Base-by-base conservation (phyloP, 2,888 invertebrate species). In the Acanthopleura granulata region DNA sequence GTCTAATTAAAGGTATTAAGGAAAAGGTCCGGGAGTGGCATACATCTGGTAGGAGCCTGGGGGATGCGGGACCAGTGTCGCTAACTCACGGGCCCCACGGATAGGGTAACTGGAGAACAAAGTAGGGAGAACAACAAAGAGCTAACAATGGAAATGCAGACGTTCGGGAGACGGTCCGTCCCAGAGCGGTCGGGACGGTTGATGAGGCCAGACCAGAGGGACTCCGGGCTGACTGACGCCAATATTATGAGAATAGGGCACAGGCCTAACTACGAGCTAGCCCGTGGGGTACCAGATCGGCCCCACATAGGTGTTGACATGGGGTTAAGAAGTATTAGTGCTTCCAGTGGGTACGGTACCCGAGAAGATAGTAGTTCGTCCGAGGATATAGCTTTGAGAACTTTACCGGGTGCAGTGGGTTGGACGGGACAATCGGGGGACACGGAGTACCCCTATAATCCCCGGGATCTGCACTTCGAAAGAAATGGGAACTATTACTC, bases 61-160 rank as follows among this genome's bases (percentile, higher is more conserved):
- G 40, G 40, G 40, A 40, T 40, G 40, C 40, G 40, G 40, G 40
- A 40, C 40, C 4, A 40, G 4, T 3, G 40, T 6, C 40, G 40
- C 40, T 40, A 40, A 40, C 40, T 40, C 40, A 40, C 40, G 9
- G 40, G 40, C 40, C 40, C 40, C 40, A 40, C 40, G 4, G 40
- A 40, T 40, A 40, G 40, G 40, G 40, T 40, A 40, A 6, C 40
- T 9, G 40, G 40, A 40, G 40, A 40, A 40, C 40, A 40, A 40
- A 40, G 40, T 40, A 9, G 40, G 40, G 40, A 9, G 4, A 40
- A 40, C 40, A 40, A 40, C 40, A 40, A 40, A 40, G 40, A 9
- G 40, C 40, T 40, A 25, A 66, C 66, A 66, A 66, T 66, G 66
- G 66, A 66, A 66, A 66, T 66, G 66, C 66, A 27, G 66, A 66